Percentiles rank a stretch among this genome's conserved stretches.
Evolutionary conservation across 2,888 invertebrate genomes (phyloP).

Genomic region (Machimus atricapillus): DNA sequence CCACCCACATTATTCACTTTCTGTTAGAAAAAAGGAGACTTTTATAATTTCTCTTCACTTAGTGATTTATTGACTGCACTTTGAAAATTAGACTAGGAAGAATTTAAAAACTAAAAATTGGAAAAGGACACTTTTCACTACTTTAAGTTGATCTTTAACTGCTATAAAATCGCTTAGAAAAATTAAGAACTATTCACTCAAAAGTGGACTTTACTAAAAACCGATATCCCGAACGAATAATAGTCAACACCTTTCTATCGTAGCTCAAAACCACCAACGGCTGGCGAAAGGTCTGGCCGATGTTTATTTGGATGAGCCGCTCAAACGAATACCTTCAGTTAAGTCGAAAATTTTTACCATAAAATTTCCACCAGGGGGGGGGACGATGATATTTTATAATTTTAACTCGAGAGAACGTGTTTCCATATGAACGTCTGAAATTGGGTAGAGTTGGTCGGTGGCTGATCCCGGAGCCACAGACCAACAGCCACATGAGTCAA

Average conservation of each 20-base stretch:
- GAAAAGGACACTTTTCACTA: not conserved
- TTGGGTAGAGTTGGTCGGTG: slow-evolving; percentile 42
- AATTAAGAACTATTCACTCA: not conserved
- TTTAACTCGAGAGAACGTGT: slow-evolving; percentile 41
- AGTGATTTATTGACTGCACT: not conserved
- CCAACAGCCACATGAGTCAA: slow-evolving; percentile 44
- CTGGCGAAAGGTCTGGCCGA: not conserved
- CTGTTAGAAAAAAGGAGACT: not conserved
- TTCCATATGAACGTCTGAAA: slow-evolving; percentile 44
- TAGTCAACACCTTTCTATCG: not conserved
- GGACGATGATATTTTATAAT: slow-evolving; percentile 45
- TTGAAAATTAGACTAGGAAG: not conserved
- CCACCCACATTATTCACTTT: not conserved
- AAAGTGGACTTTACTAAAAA: not conserved
- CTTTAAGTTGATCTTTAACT: not conserved
- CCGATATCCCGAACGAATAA: not conserved
- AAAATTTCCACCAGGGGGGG: slow-evolving; percentile 37
- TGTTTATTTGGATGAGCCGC: slow-evolving; percentile 17
- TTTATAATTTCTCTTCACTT: not conserved
- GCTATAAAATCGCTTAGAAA: not conserved
- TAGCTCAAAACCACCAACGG: not conserved
- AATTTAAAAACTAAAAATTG: not conserved
- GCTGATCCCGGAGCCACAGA: slow-evolving; percentile 39
- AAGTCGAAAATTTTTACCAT: slow-evolving; percentile 39
- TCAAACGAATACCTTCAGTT: slow-evolving; percentile 27